These are phyloP conservation scores for Dryobates pubescens DNA, from an alignment of 2,797 vertebrate species.

Conservation along the genomic window DNA sequence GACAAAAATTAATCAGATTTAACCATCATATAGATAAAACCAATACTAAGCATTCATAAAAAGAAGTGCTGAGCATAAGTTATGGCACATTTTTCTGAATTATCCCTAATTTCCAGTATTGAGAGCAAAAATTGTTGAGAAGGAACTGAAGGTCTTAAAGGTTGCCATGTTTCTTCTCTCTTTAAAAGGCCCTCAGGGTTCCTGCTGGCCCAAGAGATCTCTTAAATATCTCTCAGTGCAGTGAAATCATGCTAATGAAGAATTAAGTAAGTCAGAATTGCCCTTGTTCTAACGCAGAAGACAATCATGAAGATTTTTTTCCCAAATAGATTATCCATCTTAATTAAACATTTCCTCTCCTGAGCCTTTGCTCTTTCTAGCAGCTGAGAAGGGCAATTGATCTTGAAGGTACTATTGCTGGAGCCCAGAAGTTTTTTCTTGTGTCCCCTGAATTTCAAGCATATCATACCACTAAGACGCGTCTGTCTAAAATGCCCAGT, in stretches of 20 bases:
- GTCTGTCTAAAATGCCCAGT: not conserved
- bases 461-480: not conserved
- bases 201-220: not conserved
- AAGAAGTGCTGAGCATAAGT: not conserved
- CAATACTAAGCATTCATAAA: not conserved
- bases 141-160: not conserved
- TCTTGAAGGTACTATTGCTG: not conserved
- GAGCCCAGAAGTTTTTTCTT: not conserved
- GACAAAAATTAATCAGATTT: not conserved
- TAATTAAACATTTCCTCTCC: slow-evolving; percentile 27
- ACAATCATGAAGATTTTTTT: slow-evolving; percentile 22
- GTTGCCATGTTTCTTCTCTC: not conserved
- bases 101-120: not conserved
- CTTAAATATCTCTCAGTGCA: not conserved
- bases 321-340: not conserved
- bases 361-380: not conserved
- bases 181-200: not conserved
- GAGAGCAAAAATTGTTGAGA: not conserved
- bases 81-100: not conserved
- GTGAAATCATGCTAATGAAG: not conserved
- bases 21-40: not conserved
- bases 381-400: slow-evolving; percentile 2
- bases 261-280: not conserved
- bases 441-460: slow-evolving; percentile 26
- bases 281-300: not conserved